A percentile compares a stretch with the other conserved stretches of the same genome.
phyloP scores from a whole-genome alignment of 2,113 vertebrate species.

The Candoia aspera region DNA sequence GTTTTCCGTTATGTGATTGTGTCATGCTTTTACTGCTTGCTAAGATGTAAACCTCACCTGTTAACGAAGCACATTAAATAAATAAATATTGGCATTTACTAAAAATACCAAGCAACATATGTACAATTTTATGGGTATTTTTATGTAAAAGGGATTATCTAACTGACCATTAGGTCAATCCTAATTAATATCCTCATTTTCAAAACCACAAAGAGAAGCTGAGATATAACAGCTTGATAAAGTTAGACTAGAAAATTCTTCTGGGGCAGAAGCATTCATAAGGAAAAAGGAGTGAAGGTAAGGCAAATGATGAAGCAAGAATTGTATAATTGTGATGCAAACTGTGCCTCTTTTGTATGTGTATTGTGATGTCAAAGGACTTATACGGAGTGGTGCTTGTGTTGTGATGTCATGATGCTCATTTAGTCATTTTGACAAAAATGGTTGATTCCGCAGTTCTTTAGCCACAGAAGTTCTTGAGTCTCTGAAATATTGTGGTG shows the following conservation, averaged over 20 bases:
- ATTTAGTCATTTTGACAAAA: not conserved
- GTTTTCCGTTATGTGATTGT: conserved; percentile 92
- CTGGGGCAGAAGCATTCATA: not conserved
- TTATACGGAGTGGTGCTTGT: not conserved
- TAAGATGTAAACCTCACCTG: conserved; percentile 96
- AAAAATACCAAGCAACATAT: not conserved
- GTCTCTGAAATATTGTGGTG: not conserved
- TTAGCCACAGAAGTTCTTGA: not conserved
- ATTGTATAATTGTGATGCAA: not conserved
- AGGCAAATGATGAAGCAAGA: not conserved
- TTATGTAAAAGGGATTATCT: not conserved
- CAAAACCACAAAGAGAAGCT: not conserved
- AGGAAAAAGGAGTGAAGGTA: not conserved
- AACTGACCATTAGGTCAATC: not conserved
- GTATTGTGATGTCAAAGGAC: not conserved
- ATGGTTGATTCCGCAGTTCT: not conserved
- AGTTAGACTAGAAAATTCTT: not conserved
- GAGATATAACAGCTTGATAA: not conserved
- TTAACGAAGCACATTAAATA: conserved; percentile 51
- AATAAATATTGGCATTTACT: conserved; percentile 24
- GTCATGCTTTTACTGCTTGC: conserved; percentile 94
- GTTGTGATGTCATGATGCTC: not conserved
- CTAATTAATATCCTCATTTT: not conserved
- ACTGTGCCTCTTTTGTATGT: not conserved
- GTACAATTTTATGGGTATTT: not conserved